Evolutionary conservation across 2,113 vertebrate species (phyloP).

Genomic region (Silurus glanis): DNA sequence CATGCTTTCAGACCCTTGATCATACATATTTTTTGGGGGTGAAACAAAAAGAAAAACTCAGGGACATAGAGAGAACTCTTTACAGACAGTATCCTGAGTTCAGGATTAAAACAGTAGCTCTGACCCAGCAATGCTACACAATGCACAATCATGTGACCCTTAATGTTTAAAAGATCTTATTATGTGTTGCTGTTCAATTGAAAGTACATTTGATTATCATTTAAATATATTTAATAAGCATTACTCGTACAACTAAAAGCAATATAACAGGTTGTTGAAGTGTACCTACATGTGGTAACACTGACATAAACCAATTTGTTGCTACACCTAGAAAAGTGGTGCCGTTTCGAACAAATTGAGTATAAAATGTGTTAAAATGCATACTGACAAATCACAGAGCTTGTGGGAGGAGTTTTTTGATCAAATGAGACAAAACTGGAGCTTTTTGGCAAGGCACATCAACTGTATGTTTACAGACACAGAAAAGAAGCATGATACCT

Average conservation of each 20-base stretch:
- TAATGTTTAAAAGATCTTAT: neutral
- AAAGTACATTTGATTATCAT: neutral
- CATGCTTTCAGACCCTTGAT: neutral
- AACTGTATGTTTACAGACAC: too few species aligned
- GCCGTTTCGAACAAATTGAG: too few species aligned
- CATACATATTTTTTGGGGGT: neutral
- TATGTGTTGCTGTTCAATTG: neutral
- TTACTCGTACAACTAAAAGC: neutral
- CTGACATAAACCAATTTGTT: too few species aligned
- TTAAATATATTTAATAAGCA: neutral
- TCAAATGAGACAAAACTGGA: too few species aligned
- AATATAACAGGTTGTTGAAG: neutral
- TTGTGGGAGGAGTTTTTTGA: too few species aligned
- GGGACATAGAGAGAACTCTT: neutral
- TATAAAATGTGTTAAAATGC: too few species aligned
- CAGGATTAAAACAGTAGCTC: neutral
- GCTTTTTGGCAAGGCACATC: too few species aligned
- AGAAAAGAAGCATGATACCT: too few species aligned
- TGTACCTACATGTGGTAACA: neutral
- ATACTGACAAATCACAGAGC: too few species aligned
- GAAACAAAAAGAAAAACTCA: neutral
- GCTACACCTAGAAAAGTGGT: too few species aligned
- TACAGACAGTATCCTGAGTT: neutral
- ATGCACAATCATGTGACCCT: neutral
- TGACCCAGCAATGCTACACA: neutral